Percentiles rank a stretch among this genome's conserved stretches.
phyloP scores from a whole-genome alignment of 2,797 vertebrate genomes.

The Aldrovandia affinis region DNA sequence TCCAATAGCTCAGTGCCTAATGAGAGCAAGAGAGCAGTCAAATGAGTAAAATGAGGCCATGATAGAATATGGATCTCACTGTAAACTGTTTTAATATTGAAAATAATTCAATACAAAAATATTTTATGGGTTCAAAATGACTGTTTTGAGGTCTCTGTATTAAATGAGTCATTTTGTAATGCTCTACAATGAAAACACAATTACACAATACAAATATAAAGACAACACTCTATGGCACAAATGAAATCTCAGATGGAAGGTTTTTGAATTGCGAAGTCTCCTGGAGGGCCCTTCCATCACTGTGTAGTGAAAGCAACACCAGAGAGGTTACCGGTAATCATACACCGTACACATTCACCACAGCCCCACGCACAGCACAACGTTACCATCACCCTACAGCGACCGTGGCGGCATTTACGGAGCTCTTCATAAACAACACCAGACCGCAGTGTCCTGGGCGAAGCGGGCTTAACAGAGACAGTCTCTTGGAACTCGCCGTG shows the following conservation, averaged over 20 bases:
- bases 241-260: neutral
- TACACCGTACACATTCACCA: neutral
- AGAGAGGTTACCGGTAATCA: neutral
- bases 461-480: neutral
- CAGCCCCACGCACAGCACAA: no score
- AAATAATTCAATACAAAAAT: no score
- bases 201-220: neutral
- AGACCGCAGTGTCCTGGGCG: neutral
- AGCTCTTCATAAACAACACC: neutral
- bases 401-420: neutral
- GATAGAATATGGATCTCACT: no score
- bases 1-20: no score
- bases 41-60: no score
- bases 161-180: neutral
- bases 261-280: neutral
- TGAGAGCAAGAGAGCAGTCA: no score
- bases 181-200: neutral
- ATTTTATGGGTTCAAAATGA: no score
- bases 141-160: neutral
- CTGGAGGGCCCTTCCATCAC: neutral
- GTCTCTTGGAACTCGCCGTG: constrained; percentile 71
- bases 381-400: neutral
- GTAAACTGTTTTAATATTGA: no score
- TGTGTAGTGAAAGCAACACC: neutral
- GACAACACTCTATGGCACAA: neutral